Evolutionary conservation across 2,888 invertebrate genomes (phyloP).

Genomic region (Orchestes rusci): DNA sequence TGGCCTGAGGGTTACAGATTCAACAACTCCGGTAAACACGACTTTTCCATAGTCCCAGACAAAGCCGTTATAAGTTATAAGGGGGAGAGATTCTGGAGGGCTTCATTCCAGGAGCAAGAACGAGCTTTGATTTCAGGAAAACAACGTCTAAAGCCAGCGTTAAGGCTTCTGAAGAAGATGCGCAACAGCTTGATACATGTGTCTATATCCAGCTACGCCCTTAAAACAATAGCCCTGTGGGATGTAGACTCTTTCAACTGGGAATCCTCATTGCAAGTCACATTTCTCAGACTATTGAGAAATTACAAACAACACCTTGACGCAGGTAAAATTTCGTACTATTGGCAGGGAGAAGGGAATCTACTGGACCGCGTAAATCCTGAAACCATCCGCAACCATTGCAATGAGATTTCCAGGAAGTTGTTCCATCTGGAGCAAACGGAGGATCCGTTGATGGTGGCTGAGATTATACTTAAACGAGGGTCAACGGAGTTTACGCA

Average conservation of each 20-base stretch:
- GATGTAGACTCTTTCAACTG: slow-evolving; percentile 6
- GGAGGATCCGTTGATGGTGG: slow-evolving; percentile 3
- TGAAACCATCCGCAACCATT: slow-evolving; percentile 15
- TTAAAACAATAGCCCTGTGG: slow-evolving; percentile 14
- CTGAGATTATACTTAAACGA: slow-evolving; percentile 9
- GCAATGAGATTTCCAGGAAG: slow-evolving; percentile 2
- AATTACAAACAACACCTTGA: slow-evolving; percentile 40
- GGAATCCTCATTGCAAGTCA: slow-evolving; percentile 2
- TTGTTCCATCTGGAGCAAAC: neutral
- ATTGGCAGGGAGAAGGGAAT: slow-evolving; percentile 47
- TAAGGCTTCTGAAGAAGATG: slow-evolving; percentile 18
- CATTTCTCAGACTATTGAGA: slow-evolving; percentile 43
- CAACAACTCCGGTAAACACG: neutral
- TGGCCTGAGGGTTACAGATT: slow-evolving; percentile 10
- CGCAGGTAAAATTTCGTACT: slow-evolving; percentile 41
- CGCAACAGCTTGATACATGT: slow-evolving; percentile 8
- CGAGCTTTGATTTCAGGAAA: slow-evolving; percentile 7
- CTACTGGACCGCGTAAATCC: slow-evolving; percentile 37
- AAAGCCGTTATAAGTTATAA: slow-evolving; percentile 1
- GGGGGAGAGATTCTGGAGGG: slow-evolving; percentile 13
- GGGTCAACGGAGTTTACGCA: slow-evolving; percentile 6
- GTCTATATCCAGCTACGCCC: slow-evolving; percentile 11
- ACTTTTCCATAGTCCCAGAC: slow-evolving; percentile 16
- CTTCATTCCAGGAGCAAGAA: slow-evolving; percentile 20
- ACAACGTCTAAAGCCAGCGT: slow-evolving; percentile 12